Conservation (phyloP, 1,140 invertebrate species). For the Calycopis cecrops region DNA sequence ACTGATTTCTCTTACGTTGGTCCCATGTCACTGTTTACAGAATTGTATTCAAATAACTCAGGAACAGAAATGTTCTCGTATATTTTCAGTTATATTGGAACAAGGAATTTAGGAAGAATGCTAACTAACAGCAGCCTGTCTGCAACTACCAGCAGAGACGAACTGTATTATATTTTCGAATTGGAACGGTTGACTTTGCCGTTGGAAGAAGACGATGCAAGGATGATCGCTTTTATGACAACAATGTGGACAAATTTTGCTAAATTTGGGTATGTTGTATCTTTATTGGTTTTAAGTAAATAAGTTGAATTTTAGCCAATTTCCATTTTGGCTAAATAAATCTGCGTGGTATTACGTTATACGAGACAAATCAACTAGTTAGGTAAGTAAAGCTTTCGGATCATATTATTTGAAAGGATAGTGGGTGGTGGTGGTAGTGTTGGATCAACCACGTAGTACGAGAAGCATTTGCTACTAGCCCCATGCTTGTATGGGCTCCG, state of each 20-base stretch:
- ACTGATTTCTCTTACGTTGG: slow-evolving; percentile 57
- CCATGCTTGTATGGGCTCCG: too few species aligned
- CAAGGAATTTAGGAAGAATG: slow-evolving; percentile 53
- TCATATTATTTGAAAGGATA: too few species aligned
- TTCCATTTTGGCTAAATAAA: too few species aligned
- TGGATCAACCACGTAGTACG: too few species aligned
- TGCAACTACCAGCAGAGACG: slow-evolving; percentile 52
- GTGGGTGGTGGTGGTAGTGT: too few species aligned
- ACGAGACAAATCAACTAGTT: too few species aligned
- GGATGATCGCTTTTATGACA: slow-evolving; percentile 58
- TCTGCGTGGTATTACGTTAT: too few species aligned
- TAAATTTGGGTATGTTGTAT: slow-evolving; percentile 53
- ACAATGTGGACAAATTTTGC: slow-evolving; percentile 73
- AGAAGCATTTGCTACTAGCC: too few species aligned
- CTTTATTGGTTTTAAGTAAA: background rate
- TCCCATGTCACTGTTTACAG: slow-evolving; percentile 48
- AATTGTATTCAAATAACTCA: slow-evolving; percentile 49
- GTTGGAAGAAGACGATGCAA: slow-evolving; percentile 57
- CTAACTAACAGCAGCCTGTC: slow-evolving; percentile 54
- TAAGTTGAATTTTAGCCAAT: too few species aligned
- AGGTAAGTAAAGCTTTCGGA: too few species aligned
- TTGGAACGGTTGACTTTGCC: slow-evolving; percentile 50
- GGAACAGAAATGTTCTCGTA: slow-evolving; percentile 44
- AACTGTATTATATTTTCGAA: slow-evolving; percentile 62
- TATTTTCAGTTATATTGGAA: slow-evolving; percentile 56